These are phyloP conservation scores for Campaea margaritaria DNA, from an alignment of 2,888 invertebrate species.

Conservation along the genomic window DNA sequence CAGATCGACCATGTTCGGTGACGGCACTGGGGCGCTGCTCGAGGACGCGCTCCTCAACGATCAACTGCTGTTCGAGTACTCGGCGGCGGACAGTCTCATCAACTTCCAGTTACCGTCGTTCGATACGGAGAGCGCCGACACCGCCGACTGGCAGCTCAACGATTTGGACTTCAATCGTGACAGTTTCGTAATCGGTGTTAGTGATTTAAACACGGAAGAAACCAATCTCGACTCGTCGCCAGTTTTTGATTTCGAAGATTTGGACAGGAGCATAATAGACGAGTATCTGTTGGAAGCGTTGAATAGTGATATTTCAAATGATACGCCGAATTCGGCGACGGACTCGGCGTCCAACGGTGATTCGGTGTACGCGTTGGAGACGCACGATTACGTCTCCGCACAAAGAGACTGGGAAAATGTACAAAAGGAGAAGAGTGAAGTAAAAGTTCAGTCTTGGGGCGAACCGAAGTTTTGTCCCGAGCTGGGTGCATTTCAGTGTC, in stretches of 20 bases:
- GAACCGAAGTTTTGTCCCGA: conserved; percentile 76
- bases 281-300: conserved; percentile 73
- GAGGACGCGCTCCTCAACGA: conserved; percentile 73
- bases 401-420: conserved; percentile 49
- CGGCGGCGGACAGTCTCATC: conserved; percentile 77
- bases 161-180: conserved; percentile 75
- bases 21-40: conserved; percentile 60
- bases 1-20: conserved; percentile 72
- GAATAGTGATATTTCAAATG: conserved; percentile 65
- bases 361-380: conserved; percentile 59
- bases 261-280: conserved; percentile 74
- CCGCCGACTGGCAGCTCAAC: conserved; percentile 69
- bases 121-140: conserved; percentile 60
- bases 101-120: conserved; percentile 75
- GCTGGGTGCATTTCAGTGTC: conserved; percentile 88
- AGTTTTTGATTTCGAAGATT: conserved; percentile 74
- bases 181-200: conserved; percentile 68
- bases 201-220: conserved; percentile 66
- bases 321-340: conserved; percentile 57
- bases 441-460: conserved; percentile 67
- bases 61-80: conserved; percentile 74
- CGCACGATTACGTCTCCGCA: conserved; percentile 54
- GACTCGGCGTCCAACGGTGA: conserved; percentile 59
- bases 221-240: conserved; percentile 59
- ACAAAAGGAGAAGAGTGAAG: conserved; percentile 47